Evolutionary conservation across 2,888 invertebrate species (phyloP), one percentile per base, ranked within the genome.

Genomic region (Oligia fasciuncula): DNA sequence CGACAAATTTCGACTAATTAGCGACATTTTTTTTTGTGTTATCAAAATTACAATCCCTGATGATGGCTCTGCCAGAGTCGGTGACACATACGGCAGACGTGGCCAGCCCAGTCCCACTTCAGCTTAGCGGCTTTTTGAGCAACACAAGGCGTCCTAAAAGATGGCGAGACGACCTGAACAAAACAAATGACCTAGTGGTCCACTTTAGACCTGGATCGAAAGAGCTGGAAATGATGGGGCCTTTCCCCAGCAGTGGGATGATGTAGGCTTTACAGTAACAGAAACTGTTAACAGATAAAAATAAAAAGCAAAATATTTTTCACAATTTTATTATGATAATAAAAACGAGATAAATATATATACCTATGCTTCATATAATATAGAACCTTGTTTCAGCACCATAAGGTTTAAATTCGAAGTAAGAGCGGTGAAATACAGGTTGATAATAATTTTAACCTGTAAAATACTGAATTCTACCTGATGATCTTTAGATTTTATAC

Each of bases 241-340:
- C 1, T n/a, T 60, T 13, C 11, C n/a, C 11, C 57, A 60, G 0
- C 4, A 4, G 57, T 60, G n/a, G 57, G 57, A 13, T 57, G 8
- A 57, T 23, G 23, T 3, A 9, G 23, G 54, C 54, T 60, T 60
- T 4, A 11, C 23, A 57, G 9, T 23, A 57, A 19, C 19, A 8
- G 19, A 8, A 23, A 35, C 8, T 19, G 0, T 29, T 29, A 51
- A 51, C 13, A 29, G n/a, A 14, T n/a, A 23, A 46, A 66, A 70
- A 57, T 35, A 40, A 77, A 78, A 81, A 17, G 0, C 69, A 40
- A 1, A 23, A 43, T 35, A 71, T 60, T 83, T 85, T 85, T 77
- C 77, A 77, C 65, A 85, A 76, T 83, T 87, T 88, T 86, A 87
- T 74, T 87, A 83, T 85, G 57, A 87, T 88, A 89, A 82, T 79